These are phyloP conservation scores for Pelobates fuscus DNA, from an alignment of 2,113 vertebrate species.

Conservation along the genomic window DNA sequence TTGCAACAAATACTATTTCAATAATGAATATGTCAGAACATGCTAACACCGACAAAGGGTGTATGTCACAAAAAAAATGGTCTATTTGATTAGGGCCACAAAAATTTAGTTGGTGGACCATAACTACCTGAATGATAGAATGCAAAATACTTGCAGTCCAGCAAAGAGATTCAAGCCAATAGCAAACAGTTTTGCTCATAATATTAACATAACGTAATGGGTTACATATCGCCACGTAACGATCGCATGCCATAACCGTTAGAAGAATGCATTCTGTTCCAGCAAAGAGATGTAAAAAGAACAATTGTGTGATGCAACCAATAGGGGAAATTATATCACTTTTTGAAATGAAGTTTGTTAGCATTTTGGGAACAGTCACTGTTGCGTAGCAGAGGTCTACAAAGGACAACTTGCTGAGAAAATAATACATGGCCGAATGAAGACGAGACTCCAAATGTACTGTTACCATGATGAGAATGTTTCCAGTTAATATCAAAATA, in stretches of 20 bases:
- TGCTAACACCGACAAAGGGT: slow-evolving; percentile 34
- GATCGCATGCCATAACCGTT: slow-evolving; percentile 33
- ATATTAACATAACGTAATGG: slow-evolving; percentile 31
- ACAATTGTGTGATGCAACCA: slow-evolving; percentile 26
- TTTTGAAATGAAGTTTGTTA: slow-evolving; percentile 52
- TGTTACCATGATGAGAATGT: slow-evolving; percentile 55
- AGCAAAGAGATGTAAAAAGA: slow-evolving; percentile 41
- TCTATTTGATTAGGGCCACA: slow-evolving; percentile 31
- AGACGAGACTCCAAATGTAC: slow-evolving; percentile 41
- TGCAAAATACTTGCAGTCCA: slow-evolving; percentile 28
- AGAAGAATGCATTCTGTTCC: slow-evolving; percentile 42
- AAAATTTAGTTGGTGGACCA: slow-evolving; percentile 31
- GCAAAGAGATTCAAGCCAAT: slow-evolving; percentile 18
- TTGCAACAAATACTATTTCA: slow-evolving; percentile 33
- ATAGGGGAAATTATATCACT: not conserved
- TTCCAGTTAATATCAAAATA: slow-evolving; percentile 52
- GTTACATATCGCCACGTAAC: slow-evolving; percentile 38
- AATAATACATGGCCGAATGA: slow-evolving; percentile 60
- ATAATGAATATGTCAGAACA: slow-evolving; percentile 38
- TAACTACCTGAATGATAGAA: slow-evolving; percentile 26
- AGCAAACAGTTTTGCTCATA: slow-evolving; percentile 18
- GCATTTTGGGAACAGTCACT: slow-evolving; percentile 57
- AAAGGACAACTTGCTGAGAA: slow-evolving; percentile 58
- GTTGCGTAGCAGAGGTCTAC: slow-evolving; percentile 61
- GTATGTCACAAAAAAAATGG: slow-evolving; percentile 47